A percentile compares a stretch with the other conserved stretches of the same genome.
Conservation (phyloP, 2,888 invertebrate genomes). For the Metellina segmentata region DNA sequence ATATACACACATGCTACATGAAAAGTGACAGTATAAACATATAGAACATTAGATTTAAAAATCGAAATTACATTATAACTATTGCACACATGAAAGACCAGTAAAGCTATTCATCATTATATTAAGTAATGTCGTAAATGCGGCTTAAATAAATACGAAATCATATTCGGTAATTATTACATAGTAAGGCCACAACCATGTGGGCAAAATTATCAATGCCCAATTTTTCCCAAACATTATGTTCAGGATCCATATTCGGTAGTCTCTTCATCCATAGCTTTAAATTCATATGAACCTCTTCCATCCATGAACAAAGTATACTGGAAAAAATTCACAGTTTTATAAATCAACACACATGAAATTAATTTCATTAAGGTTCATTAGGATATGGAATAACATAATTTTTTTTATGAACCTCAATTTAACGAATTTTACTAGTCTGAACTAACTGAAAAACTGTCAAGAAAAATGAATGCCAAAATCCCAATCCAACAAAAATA, state of each 20-base stretch:
- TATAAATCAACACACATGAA: neutral
- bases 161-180: neutral
- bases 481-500: no score
- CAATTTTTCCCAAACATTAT: neutral
- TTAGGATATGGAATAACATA: slow-evolving; percentile 76
- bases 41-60: no score
- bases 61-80: no score
- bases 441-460: no score
- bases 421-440: no score
- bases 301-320: slow-evolving; percentile 98
- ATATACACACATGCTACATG: no score
- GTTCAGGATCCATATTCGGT: slow-evolving; percentile 95
- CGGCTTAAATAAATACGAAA: slow-evolving; percentile 6
- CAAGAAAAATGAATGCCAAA: no score
- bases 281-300: slow-evolving; percentile 93
- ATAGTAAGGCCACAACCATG: slow-evolving; percentile 68
- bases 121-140: no score
- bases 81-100: no score
- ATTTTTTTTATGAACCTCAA: slow-evolving; percentile 30
- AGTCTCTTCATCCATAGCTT: slow-evolving; percentile 90
- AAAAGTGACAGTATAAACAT: no score
- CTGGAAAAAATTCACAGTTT: slow-evolving; percentile 80
- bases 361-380: neutral
- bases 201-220: neutral
- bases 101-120: no score